phyloP scores from a whole-genome alignment of 2,113 vertebrate species.

The Megaceryle maxima region DNA sequence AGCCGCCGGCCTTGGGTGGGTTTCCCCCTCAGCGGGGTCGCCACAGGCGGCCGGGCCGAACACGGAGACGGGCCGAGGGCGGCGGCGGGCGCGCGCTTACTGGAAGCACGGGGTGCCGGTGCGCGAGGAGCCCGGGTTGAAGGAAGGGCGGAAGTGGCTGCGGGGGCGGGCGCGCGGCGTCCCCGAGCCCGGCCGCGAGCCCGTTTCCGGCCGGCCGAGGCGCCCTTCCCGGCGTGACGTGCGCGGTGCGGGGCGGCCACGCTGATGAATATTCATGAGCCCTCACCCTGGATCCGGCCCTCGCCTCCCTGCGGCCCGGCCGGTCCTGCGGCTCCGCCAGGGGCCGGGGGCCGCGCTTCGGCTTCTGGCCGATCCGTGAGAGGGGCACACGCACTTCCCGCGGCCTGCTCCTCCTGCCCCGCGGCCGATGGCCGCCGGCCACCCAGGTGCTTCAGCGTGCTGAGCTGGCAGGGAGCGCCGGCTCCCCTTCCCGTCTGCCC shows the following conservation, averaged over 20 bases:
- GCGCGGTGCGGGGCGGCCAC: rapidly evolving
- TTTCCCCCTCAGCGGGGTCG: background rate
- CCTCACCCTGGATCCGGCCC: rapidly evolving
- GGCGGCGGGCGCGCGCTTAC: background rate
- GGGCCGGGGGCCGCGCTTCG: too few relatives aligned
- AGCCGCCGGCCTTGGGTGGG: background rate
- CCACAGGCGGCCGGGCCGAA: too few relatives aligned
- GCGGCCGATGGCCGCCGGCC: too few relatives aligned
- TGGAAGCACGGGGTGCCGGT: background rate
- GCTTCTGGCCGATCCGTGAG: too few relatives aligned
- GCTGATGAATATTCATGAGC: background rate
- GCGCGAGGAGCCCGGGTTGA: background rate
- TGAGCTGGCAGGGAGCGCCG: background rate
- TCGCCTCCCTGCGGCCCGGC: background rate
- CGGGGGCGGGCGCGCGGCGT: background rate
- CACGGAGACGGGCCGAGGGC: background rate
- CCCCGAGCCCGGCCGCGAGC: background rate
- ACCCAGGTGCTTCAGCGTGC: too few relatives aligned
- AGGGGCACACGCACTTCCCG: too few relatives aligned
- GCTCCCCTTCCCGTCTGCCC: too few relatives aligned
- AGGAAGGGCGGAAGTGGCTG: constrained; percentile 7
- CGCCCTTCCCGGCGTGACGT: background rate
- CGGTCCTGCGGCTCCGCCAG: too few relatives aligned
- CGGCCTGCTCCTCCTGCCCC: too few relatives aligned
- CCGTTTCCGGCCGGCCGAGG: background rate